Evolutionary conservation across 2,113 vertebrate species (phyloP).

Genomic region (Pandion haliaetus): DNA sequence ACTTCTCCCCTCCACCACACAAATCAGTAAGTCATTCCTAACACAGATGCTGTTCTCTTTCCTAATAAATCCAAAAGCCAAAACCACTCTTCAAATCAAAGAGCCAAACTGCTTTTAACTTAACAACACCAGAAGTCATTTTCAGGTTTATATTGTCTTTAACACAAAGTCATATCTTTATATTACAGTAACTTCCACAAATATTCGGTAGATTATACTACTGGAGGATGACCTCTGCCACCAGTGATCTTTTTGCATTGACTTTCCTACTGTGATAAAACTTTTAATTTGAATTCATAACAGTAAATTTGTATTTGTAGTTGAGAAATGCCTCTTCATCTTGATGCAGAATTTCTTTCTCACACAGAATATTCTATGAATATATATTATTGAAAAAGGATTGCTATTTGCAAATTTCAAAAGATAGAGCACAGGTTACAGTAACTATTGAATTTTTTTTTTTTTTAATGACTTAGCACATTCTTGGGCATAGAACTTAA

Average conservation of each 20-base stretch:
- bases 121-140: background rate
- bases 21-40: background rate
- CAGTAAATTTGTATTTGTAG: background rate
- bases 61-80: background rate
- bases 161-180: background rate
- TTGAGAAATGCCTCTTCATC: background rate
- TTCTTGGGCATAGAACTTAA: background rate
- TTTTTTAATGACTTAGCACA: background rate
- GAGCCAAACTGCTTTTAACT: background rate
- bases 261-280: background rate
- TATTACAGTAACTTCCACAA: background rate
- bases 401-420: background rate
- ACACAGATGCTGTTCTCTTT: background rate
- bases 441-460: background rate
- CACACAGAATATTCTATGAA: background rate
- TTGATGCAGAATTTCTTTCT: background rate
- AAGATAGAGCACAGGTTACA: background rate
- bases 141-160: background rate
- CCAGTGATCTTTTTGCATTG: background rate
- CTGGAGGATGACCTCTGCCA: background rate
- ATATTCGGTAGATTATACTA: background rate
- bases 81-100: background rate
- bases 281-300: background rate
- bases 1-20: background rate
- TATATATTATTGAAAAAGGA: background rate